Percentiles rank a stretch among this genome's conserved stretches.
Conservation (phyloP, 2,797 vertebrate genomes). For the Urosaurus nigricauda region DNA sequence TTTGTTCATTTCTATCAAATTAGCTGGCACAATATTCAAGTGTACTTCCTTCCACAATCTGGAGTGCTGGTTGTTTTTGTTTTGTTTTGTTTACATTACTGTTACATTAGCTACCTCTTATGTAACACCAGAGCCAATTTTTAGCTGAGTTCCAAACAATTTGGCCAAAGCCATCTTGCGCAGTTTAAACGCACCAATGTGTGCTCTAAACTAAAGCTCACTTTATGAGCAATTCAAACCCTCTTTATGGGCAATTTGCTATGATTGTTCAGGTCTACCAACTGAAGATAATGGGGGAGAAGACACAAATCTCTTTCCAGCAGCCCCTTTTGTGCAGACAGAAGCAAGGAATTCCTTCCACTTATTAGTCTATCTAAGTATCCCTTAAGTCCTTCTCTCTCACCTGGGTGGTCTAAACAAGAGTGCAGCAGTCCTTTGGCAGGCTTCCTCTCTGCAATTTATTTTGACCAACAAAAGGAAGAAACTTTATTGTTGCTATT, state of each 20-base stretch:
- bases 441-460: conserved; percentile 29
- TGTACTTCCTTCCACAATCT: conserved; percentile 28
- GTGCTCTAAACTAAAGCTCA: background rate
- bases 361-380: background rate
- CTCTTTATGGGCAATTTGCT: conserved; percentile 31
- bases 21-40: conserved; percentile 7
- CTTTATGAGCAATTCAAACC: conserved; percentile 23
- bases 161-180: conserved; percentile 3
- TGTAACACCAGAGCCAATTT: conserved; percentile 1
- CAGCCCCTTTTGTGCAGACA: conserved; percentile 27
- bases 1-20: conserved; percentile 3
- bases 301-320: background rate
- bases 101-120: conserved; percentile 27
- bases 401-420: conserved; percentile 44
- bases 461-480: conserved; percentile 13
- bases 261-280: conserved; percentile 5
- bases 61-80: background rate
- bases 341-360: conserved; percentile 24
- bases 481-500: conserved; percentile 23
- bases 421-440: conserved; percentile 27
- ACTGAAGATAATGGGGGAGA: conserved; percentile 17
- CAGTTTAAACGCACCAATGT: background rate
- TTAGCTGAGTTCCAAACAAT: conserved; percentile 1
- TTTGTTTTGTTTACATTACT: conserved; percentile 24
- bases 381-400: conserved; percentile 31